phyloP scores from a whole-genome alignment of 2,888 invertebrate genomes.

The Drosophila kokeensis region DNA sequence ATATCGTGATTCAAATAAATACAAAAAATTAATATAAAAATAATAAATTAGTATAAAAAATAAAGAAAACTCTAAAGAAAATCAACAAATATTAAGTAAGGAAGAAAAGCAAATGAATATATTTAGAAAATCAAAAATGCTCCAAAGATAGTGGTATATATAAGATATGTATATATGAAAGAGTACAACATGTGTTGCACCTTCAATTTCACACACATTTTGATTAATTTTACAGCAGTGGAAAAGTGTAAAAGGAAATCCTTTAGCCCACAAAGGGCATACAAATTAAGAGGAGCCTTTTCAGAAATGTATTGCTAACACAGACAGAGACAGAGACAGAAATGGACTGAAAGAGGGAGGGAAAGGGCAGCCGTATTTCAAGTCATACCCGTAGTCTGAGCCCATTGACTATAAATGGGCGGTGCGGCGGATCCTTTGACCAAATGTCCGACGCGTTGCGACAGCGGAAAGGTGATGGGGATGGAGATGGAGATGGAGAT shows the following conservation, averaged over 20 bases:
- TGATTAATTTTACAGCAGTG: conserved; percentile 73
- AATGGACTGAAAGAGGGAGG: neutral
- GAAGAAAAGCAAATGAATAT: neutral
- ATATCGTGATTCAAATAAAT: no score
- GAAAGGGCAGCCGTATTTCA: conserved; percentile 41
- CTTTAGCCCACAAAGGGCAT: conserved; percentile 76
- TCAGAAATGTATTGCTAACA: conserved; percentile 60
- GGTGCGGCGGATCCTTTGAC: conserved; percentile 60
- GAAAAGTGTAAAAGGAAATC: conserved; percentile 64
- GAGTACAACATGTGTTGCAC: conserved; percentile 15
- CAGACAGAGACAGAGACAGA: conserved; percentile 13
- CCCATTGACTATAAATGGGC: conserved; percentile 23
- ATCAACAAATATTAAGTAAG: no score
- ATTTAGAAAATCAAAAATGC: neutral
- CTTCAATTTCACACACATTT: conserved; percentile 78
- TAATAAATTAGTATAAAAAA: no score
- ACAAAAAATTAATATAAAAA: no score
- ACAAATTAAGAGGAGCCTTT: conserved; percentile 73
- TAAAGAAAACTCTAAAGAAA: no score
- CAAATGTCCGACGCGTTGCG: conserved; percentile 31
- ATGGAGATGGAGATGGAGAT: conserved; percentile 8
- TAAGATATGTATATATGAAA: neutral
- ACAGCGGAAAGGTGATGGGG: conserved; percentile 10
- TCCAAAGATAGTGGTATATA: neutral
- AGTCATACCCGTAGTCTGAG: conserved; percentile 39